phyloP scores from a whole-genome alignment of 2,888 invertebrate species.

The Athalia rosae region DNA sequence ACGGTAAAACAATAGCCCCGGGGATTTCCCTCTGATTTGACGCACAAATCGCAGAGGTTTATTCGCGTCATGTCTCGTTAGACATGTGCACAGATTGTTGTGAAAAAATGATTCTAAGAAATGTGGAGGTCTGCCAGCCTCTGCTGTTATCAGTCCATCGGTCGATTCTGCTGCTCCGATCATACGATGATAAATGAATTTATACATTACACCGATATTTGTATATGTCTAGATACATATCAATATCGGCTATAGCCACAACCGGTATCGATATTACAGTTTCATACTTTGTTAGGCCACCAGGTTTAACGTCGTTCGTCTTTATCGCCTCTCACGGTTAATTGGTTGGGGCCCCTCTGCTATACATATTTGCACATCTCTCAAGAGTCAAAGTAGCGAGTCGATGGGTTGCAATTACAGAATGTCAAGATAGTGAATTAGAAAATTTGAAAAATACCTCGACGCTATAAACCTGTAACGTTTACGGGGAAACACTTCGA shows the following conservation, averaged over 20 bases:
- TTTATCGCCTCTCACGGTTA: slow-evolving; percentile 35
- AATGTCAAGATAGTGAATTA: slow-evolving; percentile 40
- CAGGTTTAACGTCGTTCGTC: slow-evolving; percentile 31
- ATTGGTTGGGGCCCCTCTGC: slow-evolving; percentile 26
- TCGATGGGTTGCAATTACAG: slow-evolving; percentile 28
- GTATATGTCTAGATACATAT: background rate
- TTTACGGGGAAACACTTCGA: background rate
- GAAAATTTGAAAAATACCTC: slow-evolving; percentile 7
- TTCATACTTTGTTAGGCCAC: slow-evolving; percentile 14
- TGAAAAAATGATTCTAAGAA: no score
- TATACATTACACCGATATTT: background rate
- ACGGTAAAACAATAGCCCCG: no score
- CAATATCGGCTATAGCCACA: background rate
- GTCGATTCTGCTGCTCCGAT: no score
- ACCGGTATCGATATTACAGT: slow-evolving; percentile 25
- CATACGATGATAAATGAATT: no score
- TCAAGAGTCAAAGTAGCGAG: slow-evolving; percentile 32
- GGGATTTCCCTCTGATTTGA: no score
- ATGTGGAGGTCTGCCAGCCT: no score
- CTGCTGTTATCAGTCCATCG: no score
- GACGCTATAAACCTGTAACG: background rate
- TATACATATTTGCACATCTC: slow-evolving; percentile 40
- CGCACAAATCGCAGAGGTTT: no score
- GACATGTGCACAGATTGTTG: no score
- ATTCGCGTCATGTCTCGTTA: no score